These are phyloP conservation scores for Trematomus bernacchii DNA, from an alignment of 2,797 vertebrate species.

Conservation along the genomic window DNA sequence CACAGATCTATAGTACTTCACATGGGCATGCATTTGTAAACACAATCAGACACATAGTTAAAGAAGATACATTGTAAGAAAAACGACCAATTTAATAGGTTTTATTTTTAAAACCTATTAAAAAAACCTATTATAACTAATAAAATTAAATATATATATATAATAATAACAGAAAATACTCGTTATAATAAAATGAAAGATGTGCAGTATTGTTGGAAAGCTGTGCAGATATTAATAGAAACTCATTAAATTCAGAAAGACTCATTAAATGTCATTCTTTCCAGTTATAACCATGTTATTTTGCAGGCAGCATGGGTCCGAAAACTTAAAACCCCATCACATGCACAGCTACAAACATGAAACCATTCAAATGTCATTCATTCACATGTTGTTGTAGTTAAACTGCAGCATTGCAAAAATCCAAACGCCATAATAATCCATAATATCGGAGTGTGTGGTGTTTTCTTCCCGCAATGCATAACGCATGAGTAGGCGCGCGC, in stretches of 20 bases:
- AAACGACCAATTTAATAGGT: too few species aligned
- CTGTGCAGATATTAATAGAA: too few species aligned
- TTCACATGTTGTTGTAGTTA: background rate
- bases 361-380: constrained; percentile 1
- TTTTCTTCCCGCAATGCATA: background rate
- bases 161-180: too few species aligned
- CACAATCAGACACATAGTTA: too few species aligned
- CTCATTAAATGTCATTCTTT: background rate
- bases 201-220: too few species aligned
- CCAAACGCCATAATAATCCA: background rate
- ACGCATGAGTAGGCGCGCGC: constrained; percentile 57
- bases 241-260: too few species aligned
- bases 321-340: background rate
- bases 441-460: background rate
- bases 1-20: background rate
- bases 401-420: background rate
- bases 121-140: too few species aligned
- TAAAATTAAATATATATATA: too few species aligned
- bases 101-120: too few species aligned
- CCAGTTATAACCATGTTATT: background rate
- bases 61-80: too few species aligned
- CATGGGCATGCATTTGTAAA: too few species aligned
- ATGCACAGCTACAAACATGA: background rate
- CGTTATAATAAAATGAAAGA: too few species aligned
- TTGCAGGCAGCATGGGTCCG: background rate